Conservation (phyloP, 1,140 invertebrate genomes). For the Lasioglossum baleicum region DNA sequence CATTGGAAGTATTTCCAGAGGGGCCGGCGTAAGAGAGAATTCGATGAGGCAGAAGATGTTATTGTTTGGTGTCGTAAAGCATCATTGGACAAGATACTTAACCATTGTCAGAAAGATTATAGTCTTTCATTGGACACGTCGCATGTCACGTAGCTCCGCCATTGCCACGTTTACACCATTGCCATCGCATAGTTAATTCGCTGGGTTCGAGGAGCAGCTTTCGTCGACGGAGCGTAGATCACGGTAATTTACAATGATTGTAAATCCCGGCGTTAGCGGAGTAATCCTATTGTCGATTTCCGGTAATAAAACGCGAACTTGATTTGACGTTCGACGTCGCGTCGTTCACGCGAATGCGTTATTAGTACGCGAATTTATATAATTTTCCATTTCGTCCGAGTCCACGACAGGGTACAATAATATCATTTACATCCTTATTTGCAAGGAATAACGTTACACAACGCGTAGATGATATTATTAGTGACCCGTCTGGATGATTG, state of each 20-base stretch:
- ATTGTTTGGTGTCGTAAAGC: too few relatives aligned
- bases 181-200: neutral
- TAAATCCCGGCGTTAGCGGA: neutral
- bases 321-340: too few relatives aligned
- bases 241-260: neutral
- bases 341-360: neutral
- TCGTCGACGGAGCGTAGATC: neutral
- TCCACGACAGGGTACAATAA: neutral
- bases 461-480: constrained; percentile 60
- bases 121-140: too few relatives aligned
- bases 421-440: constrained; percentile 24
- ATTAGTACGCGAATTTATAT: neutral
- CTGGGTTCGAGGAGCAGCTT: neutral
- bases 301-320: neutral
- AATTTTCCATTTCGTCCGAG: neutral
- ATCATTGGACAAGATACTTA: too few relatives aligned
- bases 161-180: neutral
- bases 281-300: neutral
- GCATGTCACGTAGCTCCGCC: neutral
- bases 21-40: too few relatives aligned
- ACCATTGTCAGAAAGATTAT: too few relatives aligned
- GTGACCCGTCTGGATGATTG: constrained; percentile 61
- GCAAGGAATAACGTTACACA: constrained; percentile 54
- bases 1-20: too few relatives aligned
- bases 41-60: too few relatives aligned